phyloP scores from a whole-genome alignment of 1,140 invertebrate species.

The Arctopsyche grandis region DNA sequence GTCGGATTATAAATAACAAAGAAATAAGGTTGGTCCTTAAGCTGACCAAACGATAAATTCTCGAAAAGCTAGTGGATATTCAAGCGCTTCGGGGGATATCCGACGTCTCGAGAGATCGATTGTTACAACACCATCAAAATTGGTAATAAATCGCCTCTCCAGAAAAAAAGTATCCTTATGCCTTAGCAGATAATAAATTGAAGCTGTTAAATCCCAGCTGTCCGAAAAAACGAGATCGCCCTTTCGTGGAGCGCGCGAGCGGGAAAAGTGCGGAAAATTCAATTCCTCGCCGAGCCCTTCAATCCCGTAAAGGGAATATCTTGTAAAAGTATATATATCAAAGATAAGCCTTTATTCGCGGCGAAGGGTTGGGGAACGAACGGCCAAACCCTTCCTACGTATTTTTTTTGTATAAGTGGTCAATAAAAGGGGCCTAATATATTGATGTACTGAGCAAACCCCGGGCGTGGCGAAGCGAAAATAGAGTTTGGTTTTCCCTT shows the following conservation, averaged over 20 bases:
- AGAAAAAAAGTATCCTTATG: conserved; percentile 35
- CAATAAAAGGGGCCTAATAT: conserved; percentile 53
- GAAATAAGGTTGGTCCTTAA: too few species aligned
- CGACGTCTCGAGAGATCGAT: conserved; percentile 48
- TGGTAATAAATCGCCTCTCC: conserved; percentile 44
- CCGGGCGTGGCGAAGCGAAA: conserved; percentile 40
- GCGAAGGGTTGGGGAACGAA: conserved; percentile 24
- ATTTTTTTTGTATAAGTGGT: conserved; percentile 49
- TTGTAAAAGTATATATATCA: conserved; percentile 28
- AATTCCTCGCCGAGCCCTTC: conserved; percentile 26
- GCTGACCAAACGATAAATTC: too few species aligned
- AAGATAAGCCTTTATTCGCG: conserved; percentile 35
- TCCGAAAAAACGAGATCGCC: conserved; percentile 42
- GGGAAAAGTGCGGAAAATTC: conserved; percentile 46
- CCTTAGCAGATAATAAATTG: conserved; percentile 52
- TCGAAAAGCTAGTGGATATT: too few species aligned
- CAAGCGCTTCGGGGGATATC: neutral
- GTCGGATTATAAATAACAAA: too few species aligned
- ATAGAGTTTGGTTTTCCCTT: conserved; percentile 45
- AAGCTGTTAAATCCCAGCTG: conserved; percentile 52
- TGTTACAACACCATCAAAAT: conserved; percentile 44
- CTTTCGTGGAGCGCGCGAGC: neutral
- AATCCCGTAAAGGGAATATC: conserved; percentile 38
- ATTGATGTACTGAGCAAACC: conserved; percentile 49
- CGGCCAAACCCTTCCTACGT: conserved; percentile 46